These are phyloP conservation scores for Bombus sibiricus DNA, from an alignment of 1,140 invertebrate species.

Conservation along the genomic window DNA sequence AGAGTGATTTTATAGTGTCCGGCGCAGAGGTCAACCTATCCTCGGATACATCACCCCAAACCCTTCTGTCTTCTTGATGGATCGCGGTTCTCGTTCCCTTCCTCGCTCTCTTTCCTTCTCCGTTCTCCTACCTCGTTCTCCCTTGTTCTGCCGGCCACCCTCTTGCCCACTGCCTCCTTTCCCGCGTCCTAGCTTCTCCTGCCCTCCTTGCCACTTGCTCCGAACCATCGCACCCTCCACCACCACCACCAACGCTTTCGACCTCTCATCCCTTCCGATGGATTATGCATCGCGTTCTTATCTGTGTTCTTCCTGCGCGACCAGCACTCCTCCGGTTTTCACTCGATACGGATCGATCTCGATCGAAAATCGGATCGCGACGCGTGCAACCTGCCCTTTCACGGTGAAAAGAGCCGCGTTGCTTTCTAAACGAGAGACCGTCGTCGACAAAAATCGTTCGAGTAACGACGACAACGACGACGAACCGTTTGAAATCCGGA, in stretches of 20 bases:
- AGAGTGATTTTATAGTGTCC: slow-evolving; percentile 79
- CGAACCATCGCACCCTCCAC: slow-evolving; percentile 25
- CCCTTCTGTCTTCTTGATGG: slow-evolving; percentile 66
- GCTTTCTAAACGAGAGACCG: background rate
- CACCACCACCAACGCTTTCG: background rate
- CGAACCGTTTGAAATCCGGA: background rate
- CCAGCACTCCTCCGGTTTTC: background rate
- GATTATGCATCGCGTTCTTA: slow-evolving; percentile 65
- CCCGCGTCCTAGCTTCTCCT: background rate
- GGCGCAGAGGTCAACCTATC: slow-evolving; percentile 77
- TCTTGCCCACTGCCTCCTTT: background rate
- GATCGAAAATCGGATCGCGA: background rate
- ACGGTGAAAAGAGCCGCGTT: no score
- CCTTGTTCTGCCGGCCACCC: background rate
- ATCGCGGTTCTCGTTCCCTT: slow-evolving; percentile 60
- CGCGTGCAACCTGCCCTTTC: background rate
- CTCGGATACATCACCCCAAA: slow-evolving; percentile 76
- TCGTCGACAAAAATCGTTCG: no score
- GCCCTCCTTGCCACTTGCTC: background rate
- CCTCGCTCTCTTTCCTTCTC: background rate
- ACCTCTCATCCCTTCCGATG: slow-evolving; percentile 66
- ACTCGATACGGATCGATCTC: background rate
- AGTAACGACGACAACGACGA: background rate
- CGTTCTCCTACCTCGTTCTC: slow-evolving; percentile 13
- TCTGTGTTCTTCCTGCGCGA: slow-evolving; percentile 39